Evolutionary conservation across 2,113 vertebrate species (phyloP), one percentile per base, ranked within the genome.

Genomic region (Peromyscus polionotus): DNA sequence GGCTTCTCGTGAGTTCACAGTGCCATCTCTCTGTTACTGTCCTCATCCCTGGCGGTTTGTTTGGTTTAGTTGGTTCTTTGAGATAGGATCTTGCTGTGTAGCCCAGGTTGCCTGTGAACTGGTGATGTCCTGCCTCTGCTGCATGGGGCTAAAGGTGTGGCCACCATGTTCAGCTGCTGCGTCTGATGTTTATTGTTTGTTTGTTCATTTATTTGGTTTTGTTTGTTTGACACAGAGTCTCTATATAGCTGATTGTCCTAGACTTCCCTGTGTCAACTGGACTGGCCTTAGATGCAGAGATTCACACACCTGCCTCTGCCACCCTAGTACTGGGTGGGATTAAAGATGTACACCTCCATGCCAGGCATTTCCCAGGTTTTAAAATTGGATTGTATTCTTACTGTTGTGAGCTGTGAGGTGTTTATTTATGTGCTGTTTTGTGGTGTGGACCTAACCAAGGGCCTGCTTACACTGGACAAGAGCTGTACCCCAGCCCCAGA

Each of bases 31-130:
- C 3, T 33, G 28, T 48, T 51, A 16, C 19, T 10, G 14, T 4
- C 6, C 20, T 80, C 3, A 6, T 16, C 67, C 31, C n/a, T 33
- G 1, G 1, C 13, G 4, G 3, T 22, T 42, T 8, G 14, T 19
- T 39, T 39, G 39, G 11, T 67, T 65, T 33, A 42, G 5, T 45
- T 68, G 76, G 4, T 1, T 79, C 61, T 90, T 63, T 90, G 67
- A 39, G 33, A 39, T n/a, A 39, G 24, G 16, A 9, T 65, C 88
- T 77, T 26, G 39, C 19, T 90, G 14, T 65, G 19, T 24, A 33
- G 73, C 28, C 9, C 57, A 31, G 36, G n/a, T 19, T 42, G 63
- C 11, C 63, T 4, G 5, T 57, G 4, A 26, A 17, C 42, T 54
- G 33, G 31, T 1, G 22, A 24, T 54, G 33, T 68, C 22, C 22